A percentile compares a stretch with the other conserved stretches of the same genome.
phyloP scores from a whole-genome alignment of 2,113 vertebrate species.

The Festucalex cinctus region DNA sequence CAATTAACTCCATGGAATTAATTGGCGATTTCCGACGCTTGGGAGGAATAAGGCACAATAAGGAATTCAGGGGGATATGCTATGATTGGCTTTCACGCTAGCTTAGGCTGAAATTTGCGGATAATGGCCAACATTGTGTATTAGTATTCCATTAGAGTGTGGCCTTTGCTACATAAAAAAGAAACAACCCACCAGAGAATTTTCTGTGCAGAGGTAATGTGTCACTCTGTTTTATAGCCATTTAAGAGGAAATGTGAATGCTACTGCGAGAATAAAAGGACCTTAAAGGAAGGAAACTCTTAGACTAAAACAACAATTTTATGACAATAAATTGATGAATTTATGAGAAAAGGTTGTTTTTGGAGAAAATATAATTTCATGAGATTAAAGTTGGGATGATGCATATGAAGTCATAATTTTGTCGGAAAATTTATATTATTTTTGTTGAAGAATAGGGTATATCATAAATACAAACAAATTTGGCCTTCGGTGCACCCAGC shows the following conservation, averaged over 20 bases:
- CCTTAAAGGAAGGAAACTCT: background rate
- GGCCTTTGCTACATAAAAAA: conserved; percentile 7
- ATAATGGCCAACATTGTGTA: conserved; percentile 53
- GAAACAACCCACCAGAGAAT: background rate
- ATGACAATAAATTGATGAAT: background rate
- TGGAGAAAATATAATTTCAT: background rate
- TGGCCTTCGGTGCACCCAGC: too few species aligned
- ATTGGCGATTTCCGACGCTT: conserved; percentile 56
- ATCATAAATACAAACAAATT: too few species aligned
- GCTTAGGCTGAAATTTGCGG: conserved; percentile 53
- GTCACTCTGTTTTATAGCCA: background rate
- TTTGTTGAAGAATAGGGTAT: too few species aligned
- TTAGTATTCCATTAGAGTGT: conserved; percentile 59
- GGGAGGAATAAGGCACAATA: conserved; percentile 36
- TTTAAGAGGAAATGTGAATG: background rate
- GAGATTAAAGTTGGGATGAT: background rate
- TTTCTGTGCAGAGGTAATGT: background rate
- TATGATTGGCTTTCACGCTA: conserved; percentile 60
- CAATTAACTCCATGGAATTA: conserved; percentile 61
- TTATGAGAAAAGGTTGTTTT: background rate
- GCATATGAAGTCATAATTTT: too few species aligned
- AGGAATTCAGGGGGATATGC: conserved; percentile 45
- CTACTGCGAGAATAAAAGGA: background rate
- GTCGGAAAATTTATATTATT: too few species aligned
- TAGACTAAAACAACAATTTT: background rate